Conservation (phyloP, 2,797 vertebrate genomes). For the Crenuchus spilurus region DNA sequence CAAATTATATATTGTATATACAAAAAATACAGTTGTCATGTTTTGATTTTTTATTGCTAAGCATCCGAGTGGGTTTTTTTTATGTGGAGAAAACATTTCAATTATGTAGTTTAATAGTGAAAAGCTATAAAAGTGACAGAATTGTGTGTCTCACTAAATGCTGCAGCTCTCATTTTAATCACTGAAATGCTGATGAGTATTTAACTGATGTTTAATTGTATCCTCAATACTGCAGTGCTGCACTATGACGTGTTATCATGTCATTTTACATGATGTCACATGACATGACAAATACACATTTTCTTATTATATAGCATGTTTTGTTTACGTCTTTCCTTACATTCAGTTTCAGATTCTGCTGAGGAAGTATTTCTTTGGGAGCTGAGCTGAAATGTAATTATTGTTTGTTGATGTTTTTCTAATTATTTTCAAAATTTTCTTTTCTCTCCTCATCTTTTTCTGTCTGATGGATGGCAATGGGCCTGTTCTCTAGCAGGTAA, state of each 20-base stretch:
- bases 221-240: background rate
- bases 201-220: no score
- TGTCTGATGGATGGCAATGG: background rate
- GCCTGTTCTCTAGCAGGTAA: constrained; percentile 21
- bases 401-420: background rate
- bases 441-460: background rate
- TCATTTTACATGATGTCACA: no score
- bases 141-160: no score
- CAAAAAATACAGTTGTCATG: background rate
- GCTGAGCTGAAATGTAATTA: background rate
- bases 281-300: background rate
- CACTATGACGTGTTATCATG: background rate
- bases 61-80: no score
- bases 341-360: background rate
- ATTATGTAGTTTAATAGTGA: background rate
- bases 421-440: constrained; percentile 15
- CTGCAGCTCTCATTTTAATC: constrained; percentile 1
- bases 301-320: background rate
- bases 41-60: no score
- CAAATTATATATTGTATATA: no score
- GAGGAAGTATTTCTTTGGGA: no score
- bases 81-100: no score
- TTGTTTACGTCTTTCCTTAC: background rate
- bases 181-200: background rate
- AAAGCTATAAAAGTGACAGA: background rate